These are phyloP conservation scores for Alces alces DNA, from an alignment of 2,113 vertebrate genomes.

Conservation along the genomic window DNA sequence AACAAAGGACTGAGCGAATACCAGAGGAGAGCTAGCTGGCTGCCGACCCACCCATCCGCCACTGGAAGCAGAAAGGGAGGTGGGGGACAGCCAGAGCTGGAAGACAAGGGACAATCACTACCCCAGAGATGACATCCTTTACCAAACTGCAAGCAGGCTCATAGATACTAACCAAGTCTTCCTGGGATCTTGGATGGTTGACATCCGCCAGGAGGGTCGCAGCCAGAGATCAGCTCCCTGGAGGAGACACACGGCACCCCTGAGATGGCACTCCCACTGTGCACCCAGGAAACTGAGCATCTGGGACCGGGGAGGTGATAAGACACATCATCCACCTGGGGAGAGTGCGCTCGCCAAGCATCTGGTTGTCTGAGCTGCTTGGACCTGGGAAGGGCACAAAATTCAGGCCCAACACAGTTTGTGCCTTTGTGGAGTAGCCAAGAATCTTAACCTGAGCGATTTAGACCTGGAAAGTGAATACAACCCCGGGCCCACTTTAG, in stretches of 20 bases:
- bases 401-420: not conserved
- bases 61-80: not conserved
- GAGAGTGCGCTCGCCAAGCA: not conserved
- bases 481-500: not conserved
- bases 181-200: not conserved
- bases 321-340: not conserved
- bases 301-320: not conserved
- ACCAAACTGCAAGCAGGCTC: not conserved
- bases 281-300: not conserved
- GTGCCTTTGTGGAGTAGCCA: not conserved
- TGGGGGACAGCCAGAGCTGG: accelerated
- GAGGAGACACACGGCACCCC: not conserved
- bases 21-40: not conserved
- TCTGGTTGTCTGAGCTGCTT: not conserved
- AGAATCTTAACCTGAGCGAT: not conserved
- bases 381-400: not conserved
- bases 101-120: not conserved
- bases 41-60: accelerated
- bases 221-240: not conserved
- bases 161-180: not conserved
- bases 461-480: not conserved
- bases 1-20: not conserved
- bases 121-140: not conserved
- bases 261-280: not conserved
- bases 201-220: accelerated